These are phyloP conservation scores for Ammodytes dubius DNA, from an alignment of 2,113 vertebrate species.

Conservation along the genomic window DNA sequence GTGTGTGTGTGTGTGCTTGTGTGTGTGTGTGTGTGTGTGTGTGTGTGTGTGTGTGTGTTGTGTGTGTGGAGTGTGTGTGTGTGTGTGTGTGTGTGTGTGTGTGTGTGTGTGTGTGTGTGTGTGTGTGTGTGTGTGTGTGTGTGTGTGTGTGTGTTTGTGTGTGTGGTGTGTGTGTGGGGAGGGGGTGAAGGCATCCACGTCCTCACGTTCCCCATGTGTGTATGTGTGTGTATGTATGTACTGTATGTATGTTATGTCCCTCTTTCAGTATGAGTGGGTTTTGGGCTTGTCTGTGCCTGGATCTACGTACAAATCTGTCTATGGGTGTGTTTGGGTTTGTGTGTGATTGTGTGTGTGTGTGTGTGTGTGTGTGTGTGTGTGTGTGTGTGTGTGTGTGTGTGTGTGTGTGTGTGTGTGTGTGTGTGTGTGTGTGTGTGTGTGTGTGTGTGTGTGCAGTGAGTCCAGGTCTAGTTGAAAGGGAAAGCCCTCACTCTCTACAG, in stretches of 20 bases:
- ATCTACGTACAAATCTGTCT: conserved; percentile 5
- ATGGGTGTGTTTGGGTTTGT: background rate
- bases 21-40: no score
- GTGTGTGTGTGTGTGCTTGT: conserved; percentile 4
- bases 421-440: conserved; percentile 33
- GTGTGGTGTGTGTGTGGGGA: conserved; percentile 32
- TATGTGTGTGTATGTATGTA: conserved; percentile 22
- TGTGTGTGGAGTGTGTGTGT: conserved; percentile 18
- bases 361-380: conserved; percentile 25
- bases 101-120: conserved; percentile 5
- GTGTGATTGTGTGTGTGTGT: conserved; percentile 21
- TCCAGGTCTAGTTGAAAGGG: conserved; percentile 80
- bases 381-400: conserved; percentile 20
- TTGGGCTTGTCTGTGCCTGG: conserved; percentile 28
- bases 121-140: conserved; percentile 1
- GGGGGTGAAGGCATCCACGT: conserved; percentile 8
- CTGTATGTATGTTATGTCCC: conserved; percentile 25
- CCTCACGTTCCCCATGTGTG: conserved; percentile 40
- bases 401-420: conserved; percentile 14
- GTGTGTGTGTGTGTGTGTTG: conserved; percentile 26
- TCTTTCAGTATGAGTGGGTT: conserved; percentile 35
- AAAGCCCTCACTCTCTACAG: conserved; percentile 71
- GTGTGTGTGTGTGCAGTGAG: conserved; percentile 40
- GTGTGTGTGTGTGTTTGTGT: conserved; percentile 30
- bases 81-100: conserved; percentile 16